Conservation (phyloP, 1,140 invertebrate species). For the Lepidotrigona ventralis region DNA sequence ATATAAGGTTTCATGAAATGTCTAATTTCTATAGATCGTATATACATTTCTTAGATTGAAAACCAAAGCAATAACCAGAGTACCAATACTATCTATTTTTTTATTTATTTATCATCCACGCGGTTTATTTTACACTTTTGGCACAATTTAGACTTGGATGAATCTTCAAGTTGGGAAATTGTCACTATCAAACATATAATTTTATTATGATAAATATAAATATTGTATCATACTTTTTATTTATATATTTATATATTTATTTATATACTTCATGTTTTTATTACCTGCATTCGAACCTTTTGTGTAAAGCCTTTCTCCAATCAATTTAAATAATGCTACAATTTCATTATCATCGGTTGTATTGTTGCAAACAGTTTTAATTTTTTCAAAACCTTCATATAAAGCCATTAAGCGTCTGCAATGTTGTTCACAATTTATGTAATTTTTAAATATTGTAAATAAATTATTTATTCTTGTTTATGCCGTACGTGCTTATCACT, state of each 20-base stretch:
- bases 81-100: not conserved
- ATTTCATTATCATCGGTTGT: conserved; percentile 31
- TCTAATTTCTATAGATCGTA: conserved; percentile 25
- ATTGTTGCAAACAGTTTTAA: conserved; percentile 43
- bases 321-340: conserved; percentile 45
- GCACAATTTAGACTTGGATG: conserved; percentile 40
- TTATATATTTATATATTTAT: not conserved
- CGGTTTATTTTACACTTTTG: conserved; percentile 56
- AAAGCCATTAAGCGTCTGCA: conserved; percentile 40
- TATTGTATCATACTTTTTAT: not conserved
- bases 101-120: conserved; percentile 42
- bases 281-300: conserved; percentile 45
- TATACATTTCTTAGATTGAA: conserved; percentile 3
- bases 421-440: not conserved
- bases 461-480: not conserved
- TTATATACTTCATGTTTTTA: not conserved
- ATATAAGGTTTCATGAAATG: conserved; percentile 55
- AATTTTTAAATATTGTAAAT: not conserved
- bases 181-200: not conserved
- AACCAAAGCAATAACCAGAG: not conserved
- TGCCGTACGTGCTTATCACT: conserved; percentile 57
- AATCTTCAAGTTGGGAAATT: not conserved
- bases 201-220: not conserved
- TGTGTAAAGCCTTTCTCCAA: conserved; percentile 37
- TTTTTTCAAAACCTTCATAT: conserved; percentile 38